These are phyloP conservation scores for Drosophila pallidifrons DNA, from an alignment of 1,140 invertebrate genomes.

Conservation along the genomic window DNA sequence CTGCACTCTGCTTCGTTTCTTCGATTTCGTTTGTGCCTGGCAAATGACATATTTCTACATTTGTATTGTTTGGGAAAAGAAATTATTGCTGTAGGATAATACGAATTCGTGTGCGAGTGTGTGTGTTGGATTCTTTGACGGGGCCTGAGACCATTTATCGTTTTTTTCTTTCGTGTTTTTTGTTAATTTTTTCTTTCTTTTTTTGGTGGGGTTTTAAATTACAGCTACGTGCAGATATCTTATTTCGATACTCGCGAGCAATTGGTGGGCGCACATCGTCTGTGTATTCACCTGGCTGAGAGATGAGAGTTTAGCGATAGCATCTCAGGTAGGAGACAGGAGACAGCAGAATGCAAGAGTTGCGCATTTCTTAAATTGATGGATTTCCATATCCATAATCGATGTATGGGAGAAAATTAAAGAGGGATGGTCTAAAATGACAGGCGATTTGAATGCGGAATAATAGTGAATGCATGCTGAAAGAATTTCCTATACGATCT, in stretches of 20 bases:
- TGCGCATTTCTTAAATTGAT: conserved; percentile 58
- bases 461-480: neutral
- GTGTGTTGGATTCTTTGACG: conserved; percentile 21
- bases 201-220: conserved; percentile 74
- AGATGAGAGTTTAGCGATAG: conserved; percentile 64
- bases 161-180: conserved; percentile 41
- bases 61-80: conserved; percentile 62
- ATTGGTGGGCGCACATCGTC: conserved; percentile 66
- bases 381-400: conserved; percentile 45
- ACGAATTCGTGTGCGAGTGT: conserved; percentile 17
- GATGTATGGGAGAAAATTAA: neutral
- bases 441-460: neutral
- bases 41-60: conserved; percentile 78
- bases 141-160: conserved; percentile 40
- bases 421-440: neutral
- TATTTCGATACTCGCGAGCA: conserved; percentile 68
- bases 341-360: conserved; percentile 31
- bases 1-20: conserved; percentile 45
- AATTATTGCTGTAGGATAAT: conserved; percentile 75
- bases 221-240: conserved; percentile 82
- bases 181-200: conserved; percentile 37
- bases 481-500: neutral
- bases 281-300: conserved; percentile 60
- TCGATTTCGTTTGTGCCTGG: conserved; percentile 64
- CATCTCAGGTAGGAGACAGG: conserved; percentile 57